phyloP scores from a whole-genome alignment of 2,888 invertebrate genomes.

The Oithona nana region DNA sequence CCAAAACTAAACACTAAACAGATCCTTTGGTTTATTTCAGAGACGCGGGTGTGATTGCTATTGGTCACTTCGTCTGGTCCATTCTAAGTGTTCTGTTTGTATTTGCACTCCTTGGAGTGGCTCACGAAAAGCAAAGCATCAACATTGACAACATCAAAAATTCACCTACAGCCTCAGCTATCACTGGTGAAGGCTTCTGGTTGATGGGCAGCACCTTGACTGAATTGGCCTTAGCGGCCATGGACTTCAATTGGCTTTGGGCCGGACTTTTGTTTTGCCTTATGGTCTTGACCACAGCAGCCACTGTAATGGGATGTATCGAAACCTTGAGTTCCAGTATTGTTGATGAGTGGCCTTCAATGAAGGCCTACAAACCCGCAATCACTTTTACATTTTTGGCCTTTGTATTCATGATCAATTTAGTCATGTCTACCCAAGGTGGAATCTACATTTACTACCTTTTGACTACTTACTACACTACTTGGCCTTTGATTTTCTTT shows the following conservation, averaged over 20 bases:
- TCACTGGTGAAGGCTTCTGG: slow-evolving; percentile 10
- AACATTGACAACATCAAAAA: slow-evolving; percentile 1
- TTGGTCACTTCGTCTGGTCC: slow-evolving; percentile 7
- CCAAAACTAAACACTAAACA: too few species aligned
- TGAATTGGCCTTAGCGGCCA: neutral
- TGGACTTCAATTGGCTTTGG: slow-evolving; percentile 9
- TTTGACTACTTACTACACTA: slow-evolving; percentile 3
- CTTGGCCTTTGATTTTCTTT: slow-evolving; percentile 7
- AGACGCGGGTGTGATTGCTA: slow-evolving; percentile 8
- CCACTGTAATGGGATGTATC: slow-evolving; percentile 1
- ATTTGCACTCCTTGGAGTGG: slow-evolving; percentile 9
- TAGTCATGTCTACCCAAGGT: slow-evolving; percentile 2
- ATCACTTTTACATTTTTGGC: neutral
- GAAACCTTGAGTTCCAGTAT: neutral
- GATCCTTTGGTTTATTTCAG: neutral
- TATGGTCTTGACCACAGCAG: neutral
- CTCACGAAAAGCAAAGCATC: neutral
- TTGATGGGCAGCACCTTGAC: slow-evolving; percentile 6
- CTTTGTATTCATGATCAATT: slow-evolving; percentile 1
- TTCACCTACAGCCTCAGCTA: neutral
- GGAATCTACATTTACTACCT: slow-evolving; percentile 13
- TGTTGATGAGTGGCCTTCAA: neutral
- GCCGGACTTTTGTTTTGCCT: slow-evolving; percentile 9
- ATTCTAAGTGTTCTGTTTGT: slow-evolving; percentile 7
- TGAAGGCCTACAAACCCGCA: slow-evolving; percentile 2